Evolutionary conservation across 2,797 vertebrate genomes (phyloP).

Genomic region (Chrosomus eos): DNA sequence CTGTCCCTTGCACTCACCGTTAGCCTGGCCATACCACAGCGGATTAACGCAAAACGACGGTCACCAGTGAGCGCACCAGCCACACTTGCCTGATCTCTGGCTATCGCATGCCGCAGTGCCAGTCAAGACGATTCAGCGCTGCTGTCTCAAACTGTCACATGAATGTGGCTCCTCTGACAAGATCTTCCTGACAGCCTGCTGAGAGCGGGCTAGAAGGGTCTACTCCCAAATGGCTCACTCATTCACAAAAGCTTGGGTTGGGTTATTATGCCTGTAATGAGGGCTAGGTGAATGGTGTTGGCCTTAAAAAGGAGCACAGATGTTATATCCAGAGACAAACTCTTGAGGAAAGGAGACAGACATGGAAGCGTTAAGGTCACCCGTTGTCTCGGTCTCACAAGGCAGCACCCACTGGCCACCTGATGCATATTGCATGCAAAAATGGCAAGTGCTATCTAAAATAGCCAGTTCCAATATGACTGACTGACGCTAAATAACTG

Average conservation of each 20-base stretch:
- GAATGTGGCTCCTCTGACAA: slow-evolving; percentile 58
- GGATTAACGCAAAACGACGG: slow-evolving; percentile 47
- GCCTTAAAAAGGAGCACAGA: slow-evolving; percentile 38
- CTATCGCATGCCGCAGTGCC: slow-evolving; percentile 44
- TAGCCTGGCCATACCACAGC: slow-evolving; percentile 38
- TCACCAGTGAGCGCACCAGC: slow-evolving; percentile 53
- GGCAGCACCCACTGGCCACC: not conserved
- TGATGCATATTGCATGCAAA: slow-evolving; percentile 2
- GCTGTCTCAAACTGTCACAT: slow-evolving; percentile 56
- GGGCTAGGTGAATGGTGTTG: slow-evolving; percentile 39
- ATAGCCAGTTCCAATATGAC: not conserved
- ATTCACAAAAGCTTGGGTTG: slow-evolving; percentile 42
- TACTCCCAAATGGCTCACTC: slow-evolving; percentile 54
- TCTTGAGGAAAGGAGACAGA: slow-evolving; percentile 16
- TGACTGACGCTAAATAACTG: not conserved
- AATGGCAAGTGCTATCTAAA: not conserved
- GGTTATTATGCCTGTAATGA: slow-evolving; percentile 44
- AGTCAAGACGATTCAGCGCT: slow-evolving; percentile 57
- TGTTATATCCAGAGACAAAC: slow-evolving; percentile 37
- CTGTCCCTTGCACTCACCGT: slow-evolving; percentile 36
- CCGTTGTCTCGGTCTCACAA: not conserved
- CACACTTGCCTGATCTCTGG: slow-evolving; percentile 44
- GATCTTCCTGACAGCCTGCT: slow-evolving; percentile 55
- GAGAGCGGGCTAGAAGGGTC: slow-evolving; percentile 48
- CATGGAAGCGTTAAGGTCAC: not conserved